Evolutionary conservation across 2,888 invertebrate genomes (phyloP).

Genomic region (Strigamia maritima): DNA sequence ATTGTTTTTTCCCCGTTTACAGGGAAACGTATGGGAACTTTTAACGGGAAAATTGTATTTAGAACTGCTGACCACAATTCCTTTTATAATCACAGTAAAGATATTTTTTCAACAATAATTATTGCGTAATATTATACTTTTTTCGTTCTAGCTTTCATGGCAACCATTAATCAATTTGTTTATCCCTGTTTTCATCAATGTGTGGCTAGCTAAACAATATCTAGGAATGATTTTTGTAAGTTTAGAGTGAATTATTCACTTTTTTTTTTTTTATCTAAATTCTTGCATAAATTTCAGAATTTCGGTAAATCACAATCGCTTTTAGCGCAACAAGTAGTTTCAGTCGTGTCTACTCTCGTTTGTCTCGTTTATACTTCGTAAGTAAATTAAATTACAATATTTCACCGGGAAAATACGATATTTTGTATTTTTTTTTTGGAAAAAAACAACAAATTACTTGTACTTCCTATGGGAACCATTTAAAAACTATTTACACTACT

Average conservation of each 20-base stretch:
- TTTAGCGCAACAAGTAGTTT: constrained; percentile 51
- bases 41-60: constrained; percentile 49
- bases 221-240: constrained; percentile 55
- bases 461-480: no score
- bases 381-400: no score
- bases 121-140: background rate
- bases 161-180: constrained; percentile 51
- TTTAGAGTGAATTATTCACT: constrained; percentile 25
- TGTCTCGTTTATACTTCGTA: constrained; percentile 53
- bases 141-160: constrained; percentile 51
- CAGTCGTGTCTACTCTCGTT: constrained; percentile 50
- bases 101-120: background rate
- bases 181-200: constrained; percentile 56
- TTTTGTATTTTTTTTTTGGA: no score
- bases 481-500: no score
- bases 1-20: background rate
- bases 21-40: constrained; percentile 41
- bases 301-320: constrained; percentile 51
- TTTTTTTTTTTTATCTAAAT: constrained; percentile 44
- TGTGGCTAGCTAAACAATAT: constrained; percentile 55
- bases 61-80: constrained; percentile 54
- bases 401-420: no score
- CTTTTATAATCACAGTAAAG: constrained; percentile 52
- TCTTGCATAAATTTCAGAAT: constrained; percentile 54
- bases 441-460: no score